Conservation (phyloP, 1,140 invertebrate genomes). For the Archivesica marissinica region DNA sequence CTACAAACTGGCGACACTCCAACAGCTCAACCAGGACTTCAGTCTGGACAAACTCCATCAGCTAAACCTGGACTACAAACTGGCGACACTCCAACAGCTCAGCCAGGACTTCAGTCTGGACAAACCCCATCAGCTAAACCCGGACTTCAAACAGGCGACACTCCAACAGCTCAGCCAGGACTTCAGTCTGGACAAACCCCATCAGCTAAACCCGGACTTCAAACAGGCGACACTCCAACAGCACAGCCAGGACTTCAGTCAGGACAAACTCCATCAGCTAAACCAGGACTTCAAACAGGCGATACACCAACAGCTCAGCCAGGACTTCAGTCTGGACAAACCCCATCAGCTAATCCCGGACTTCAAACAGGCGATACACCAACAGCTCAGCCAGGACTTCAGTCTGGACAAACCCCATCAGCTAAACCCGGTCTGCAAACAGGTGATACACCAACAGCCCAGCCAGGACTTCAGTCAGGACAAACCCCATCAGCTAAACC, state of each 20-base stretch:
- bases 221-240: conserved; percentile 32
- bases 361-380: conserved; percentile 12
- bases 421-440: conserved; percentile 34
- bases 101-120: conserved; percentile 4
- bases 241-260: conserved; percentile 19
- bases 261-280: conserved; percentile 9
- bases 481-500: conserved; percentile 46
- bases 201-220: conserved; percentile 18
- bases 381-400: conserved; percentile 34
- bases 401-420: conserved; percentile 3
- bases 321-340: conserved; percentile 2
- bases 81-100: conserved; percentile 33
- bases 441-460: conserved; percentile 59
- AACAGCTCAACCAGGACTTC: conserved; percentile 24
- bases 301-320: conserved; percentile 45
- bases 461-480: conserved; percentile 19
- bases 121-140: conserved; percentile 11
- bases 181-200: conserved; percentile 9
- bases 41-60: conserved; percentile 43
- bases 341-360: conserved; percentile 39
- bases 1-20: conserved; percentile 16
- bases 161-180: conserved; percentile 19
- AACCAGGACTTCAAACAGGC: conserved; percentile 1
- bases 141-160: background rate
- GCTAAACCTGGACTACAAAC: conserved; percentile 29